These are phyloP conservation scores for Pterophyllum scalare DNA, from an alignment of 2,113 vertebrate genomes.

Conservation along the genomic window DNA sequence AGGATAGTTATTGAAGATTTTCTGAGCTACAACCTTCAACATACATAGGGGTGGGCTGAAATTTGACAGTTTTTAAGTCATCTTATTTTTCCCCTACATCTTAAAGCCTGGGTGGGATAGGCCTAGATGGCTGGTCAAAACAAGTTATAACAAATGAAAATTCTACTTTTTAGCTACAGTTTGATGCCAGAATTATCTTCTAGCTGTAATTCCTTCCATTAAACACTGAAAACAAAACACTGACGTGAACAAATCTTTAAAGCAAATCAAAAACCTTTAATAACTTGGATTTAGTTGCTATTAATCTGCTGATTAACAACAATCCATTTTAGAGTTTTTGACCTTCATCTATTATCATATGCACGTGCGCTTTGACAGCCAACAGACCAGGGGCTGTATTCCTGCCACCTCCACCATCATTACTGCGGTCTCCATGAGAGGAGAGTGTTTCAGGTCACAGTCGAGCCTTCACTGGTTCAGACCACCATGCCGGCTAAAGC, in stretches of 20 bases:
- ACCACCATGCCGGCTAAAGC: constrained; percentile 68
- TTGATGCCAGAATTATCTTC: not conserved
- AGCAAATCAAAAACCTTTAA: not conserved
- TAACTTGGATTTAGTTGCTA: not conserved
- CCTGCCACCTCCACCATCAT: constrained; percentile 95
- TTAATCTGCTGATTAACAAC: not conserved
- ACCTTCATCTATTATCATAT: not conserved
- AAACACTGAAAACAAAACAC: not conserved
- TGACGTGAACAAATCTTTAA: not conserved
- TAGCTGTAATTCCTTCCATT: not conserved
- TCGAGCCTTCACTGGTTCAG: constrained; percentile 72
- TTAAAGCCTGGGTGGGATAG: not conserved
- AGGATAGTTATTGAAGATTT: not conserved
- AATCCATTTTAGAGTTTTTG: not conserved
- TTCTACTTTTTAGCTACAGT: too few species aligned
- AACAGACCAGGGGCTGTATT: constrained; percentile 89
- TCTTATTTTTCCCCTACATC: not conserved
- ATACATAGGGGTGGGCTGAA: not conserved
- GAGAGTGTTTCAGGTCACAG: constrained; percentile 85
- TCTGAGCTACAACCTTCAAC: too few species aligned
- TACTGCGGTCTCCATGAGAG: constrained; percentile 95
- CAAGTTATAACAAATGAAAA: not conserved
- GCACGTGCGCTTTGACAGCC: constrained; percentile 54
- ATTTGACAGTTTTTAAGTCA: not conserved
- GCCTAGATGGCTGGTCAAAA: not conserved